These are phyloP conservation scores for Ptychobarbus kaznakovi DNA, from an alignment of 2,797 vertebrate genomes.

Conservation along the genomic window DNA sequence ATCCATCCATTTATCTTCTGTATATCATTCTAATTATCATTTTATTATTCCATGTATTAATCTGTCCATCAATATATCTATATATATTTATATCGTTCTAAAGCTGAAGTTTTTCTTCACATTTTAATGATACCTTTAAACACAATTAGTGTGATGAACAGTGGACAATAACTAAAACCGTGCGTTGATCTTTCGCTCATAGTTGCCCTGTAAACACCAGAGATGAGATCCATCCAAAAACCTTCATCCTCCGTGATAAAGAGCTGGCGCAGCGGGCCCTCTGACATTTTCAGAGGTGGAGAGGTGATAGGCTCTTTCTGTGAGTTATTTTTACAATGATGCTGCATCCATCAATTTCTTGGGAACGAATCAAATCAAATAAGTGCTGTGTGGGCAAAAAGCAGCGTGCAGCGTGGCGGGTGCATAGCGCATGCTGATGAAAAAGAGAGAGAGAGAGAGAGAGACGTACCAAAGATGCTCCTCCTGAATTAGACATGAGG, in stretches of 20 bases:
- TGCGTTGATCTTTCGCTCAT: neutral
- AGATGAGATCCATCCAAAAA: conserved; percentile 21
- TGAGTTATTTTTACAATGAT: conserved; percentile 50
- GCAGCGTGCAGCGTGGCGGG: neutral
- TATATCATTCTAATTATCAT: neutral
- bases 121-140: neutral
- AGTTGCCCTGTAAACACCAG: conserved; percentile 7
- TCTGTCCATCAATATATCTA: neutral
- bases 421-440: conserved; percentile 42
- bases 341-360: conserved; percentile 44
- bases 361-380: conserved; percentile 56
- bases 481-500: conserved; percentile 39
- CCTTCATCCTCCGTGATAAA: conserved; percentile 29
- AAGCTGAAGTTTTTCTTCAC: neutral
- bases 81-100: neutral
- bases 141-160: neutral
- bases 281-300: conserved; percentile 39
- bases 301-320: conserved; percentile 41
- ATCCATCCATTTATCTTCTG: neutral
- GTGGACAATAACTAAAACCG: neutral
- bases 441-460: conserved; percentile 4
- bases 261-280: conserved; percentile 8
- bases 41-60: neutral
- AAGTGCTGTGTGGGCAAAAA: conserved; percentile 51
- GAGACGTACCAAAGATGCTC: neutral